Base-by-base conservation (phyloP, 2,888 invertebrate species). In the Patella caerulea region DNA sequence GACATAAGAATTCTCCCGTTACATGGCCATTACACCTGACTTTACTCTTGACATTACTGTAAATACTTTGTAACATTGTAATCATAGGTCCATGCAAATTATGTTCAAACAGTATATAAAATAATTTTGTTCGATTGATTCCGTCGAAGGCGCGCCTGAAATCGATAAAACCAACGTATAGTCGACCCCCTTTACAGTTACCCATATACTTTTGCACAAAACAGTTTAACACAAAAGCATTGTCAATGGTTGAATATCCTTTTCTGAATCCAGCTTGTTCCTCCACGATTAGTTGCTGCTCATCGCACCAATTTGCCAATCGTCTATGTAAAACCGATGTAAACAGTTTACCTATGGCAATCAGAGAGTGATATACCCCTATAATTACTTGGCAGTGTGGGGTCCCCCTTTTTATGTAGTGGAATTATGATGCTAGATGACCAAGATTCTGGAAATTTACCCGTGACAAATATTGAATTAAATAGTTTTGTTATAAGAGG, bases 221-320 rank as follows among this genome's bases (percentile, higher is more conserved):
- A n/a, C n/a, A n/a, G n/a, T n/a, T n/a, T n/a, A n/a, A n/a, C n/a
- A n/a, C n/a, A n/a, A n/a, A n/a, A n/a, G n/a, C n/a, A n/a, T n/a
- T n/a, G n/a, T n/a, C n/a, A n/a, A n/a, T n/a, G n/a, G n/a, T 71
- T 75, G 55, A 71, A 55, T 71, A 54, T 2, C 55, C 19, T 52
- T 29, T 71, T 7, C 70, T 34, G 34, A 71, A 71, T 12, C 71
- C 75, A 59, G 19, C 71, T 70, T 14, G 71, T 71, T 45, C 29
- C 19, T 55, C 55, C 17, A 75, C 71, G 55, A 59, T 59, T 29
- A 59, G 14, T 29, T 74, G 55, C 45, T 74, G 45, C 14, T 59
- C 56, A 74, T 34, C 45, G 34, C 12, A 75, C 71, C 75, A 75
- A 71, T 75, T 24, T 53, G 24, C 75, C 54, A 71, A 55, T 54